Conservation (phyloP, 2,113 vertebrate species). For the Centropus bengalensis region DNA sequence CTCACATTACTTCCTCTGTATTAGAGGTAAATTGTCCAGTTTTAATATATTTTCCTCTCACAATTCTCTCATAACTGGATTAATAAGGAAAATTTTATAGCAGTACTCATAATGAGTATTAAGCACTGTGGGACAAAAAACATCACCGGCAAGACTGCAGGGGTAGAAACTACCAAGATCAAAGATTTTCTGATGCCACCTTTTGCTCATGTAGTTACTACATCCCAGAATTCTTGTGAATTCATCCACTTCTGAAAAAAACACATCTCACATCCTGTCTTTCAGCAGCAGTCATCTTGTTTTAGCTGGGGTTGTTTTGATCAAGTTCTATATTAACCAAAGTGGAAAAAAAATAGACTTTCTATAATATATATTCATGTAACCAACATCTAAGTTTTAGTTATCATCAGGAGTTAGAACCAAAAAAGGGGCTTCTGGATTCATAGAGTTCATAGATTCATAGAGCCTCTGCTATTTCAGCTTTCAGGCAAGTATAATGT, state of each 20-base stretch:
- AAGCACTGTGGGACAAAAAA: neutral
- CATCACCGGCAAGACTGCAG: neutral
- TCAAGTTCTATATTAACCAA: neutral
- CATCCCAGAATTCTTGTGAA: neutral
- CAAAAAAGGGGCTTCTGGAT: neutral
- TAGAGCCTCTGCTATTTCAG: neutral
- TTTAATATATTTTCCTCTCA: neutral
- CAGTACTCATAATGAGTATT: neutral
- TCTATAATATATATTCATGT: neutral
- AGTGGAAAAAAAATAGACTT: neutral
- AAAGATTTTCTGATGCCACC: conserved; percentile 14
- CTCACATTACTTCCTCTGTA: neutral
- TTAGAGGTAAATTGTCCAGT: neutral
- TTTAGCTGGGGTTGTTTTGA: neutral
- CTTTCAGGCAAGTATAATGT: neutral
- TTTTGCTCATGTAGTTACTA: neutral
- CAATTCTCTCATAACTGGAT: neutral
- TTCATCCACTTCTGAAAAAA: neutral
- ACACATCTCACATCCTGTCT: neutral
- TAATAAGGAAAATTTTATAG: neutral
- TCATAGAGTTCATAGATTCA: neutral
- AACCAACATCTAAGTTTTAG: neutral
- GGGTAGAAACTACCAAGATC: neutral
- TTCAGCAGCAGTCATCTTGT: neutral
- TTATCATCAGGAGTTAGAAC: neutral